Base-by-base conservation (phyloP, 2,113 vertebrate genomes). In the Clarias magur region DNA sequence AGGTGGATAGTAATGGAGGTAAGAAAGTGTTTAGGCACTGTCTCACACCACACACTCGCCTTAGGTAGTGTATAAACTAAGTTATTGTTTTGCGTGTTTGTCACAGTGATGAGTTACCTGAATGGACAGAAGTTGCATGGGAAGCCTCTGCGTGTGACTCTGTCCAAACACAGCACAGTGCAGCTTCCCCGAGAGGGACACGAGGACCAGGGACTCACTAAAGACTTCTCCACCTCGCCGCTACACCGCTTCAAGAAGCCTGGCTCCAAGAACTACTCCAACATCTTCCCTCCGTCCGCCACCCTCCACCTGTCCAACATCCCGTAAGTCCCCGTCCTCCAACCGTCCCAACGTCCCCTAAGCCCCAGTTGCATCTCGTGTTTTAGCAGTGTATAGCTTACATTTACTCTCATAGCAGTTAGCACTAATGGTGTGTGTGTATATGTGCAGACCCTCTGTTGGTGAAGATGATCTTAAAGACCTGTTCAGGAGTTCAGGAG, bases 201-300 rank as follows among this genome's bases (percentile, higher is more conserved):
- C 59, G 98, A 99, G 87, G 98, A 99, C 93, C 96, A 97, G 27
- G 97, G 97, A 8, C 95, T 99, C 30, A 99, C 98, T 25, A 99
- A 99, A 94, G 98, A 99, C 92, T 99, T 90, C 1, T 95, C 97
- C 25, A 97, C 94, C 87, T 99, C 98, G 0, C 96, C 98, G 0
- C 95, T 99, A 48, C 98, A 99, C 86, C 97, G 98, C 60, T 99
- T 99, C 93, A 99, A 99, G 94, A 99, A 99, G 90, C 98, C 98
- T 0, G 97, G 98, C 91, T 99, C 98, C 90, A 99, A 99, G 92
- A 99, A 99, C 88, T 99, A 99, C 94, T 98, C 98, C 23, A 99
- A 99, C 87, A 99, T 99, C 91, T 99, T 98, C 83, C 97, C 97
- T 0, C 98, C 98, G 19, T 99, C 97, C 1, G 97, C 97, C 82